Evolutionary conservation across 2,797 vertebrate species (phyloP), one percentile per base, ranked within the genome.

Genomic region (Rhynchonycteris naso): DNA sequence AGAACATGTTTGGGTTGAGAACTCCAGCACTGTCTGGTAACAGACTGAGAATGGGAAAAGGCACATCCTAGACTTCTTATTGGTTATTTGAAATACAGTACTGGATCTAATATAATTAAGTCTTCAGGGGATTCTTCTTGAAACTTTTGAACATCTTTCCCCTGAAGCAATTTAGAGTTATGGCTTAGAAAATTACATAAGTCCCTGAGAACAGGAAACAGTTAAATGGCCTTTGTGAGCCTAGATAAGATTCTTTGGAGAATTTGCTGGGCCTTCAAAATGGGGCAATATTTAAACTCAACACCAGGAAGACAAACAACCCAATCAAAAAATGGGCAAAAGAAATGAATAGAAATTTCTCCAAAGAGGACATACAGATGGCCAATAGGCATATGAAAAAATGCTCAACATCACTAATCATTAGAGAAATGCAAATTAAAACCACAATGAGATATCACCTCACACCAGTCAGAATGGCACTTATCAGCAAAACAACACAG

Each of bases 61-160:
- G 59, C 0, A 61, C 18, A 52, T 87, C 50, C 66, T 89, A 75
- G 50, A 76, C n/a, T 96, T 92, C 30, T 82, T 47, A 90, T 59
- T 87, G 50, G 50, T 82, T 95, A 59, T 90, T 86, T 90, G 85
- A 94, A 66, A 69, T 63, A 79, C 3, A 79, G 15, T 52, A 93
- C 92, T 71, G 52, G 4, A 22, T 85, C 21, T 93, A 85, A 82
- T 88, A 59, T 97, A 95, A 97, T 96, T 96, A 97, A 88, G 50
- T 93, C 93, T 96, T 88, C 30, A 91, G 95, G 91, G 96, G 18
- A 94, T 96, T 97, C 52, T 82, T 92, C 33, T 85, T 93, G 72
- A 92, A 94, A 47, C 93, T 92, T 96, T 56, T 88, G 16, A 85
- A 69, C 13, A 43, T 88, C 16, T 85, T 88, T 81, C 16, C 52